A percentile compares a stretch with the other conserved stretches of the same genome.
phyloP scores from a whole-genome alignment of 2,888 invertebrate species.

The Cremastinae sp. region DNA sequence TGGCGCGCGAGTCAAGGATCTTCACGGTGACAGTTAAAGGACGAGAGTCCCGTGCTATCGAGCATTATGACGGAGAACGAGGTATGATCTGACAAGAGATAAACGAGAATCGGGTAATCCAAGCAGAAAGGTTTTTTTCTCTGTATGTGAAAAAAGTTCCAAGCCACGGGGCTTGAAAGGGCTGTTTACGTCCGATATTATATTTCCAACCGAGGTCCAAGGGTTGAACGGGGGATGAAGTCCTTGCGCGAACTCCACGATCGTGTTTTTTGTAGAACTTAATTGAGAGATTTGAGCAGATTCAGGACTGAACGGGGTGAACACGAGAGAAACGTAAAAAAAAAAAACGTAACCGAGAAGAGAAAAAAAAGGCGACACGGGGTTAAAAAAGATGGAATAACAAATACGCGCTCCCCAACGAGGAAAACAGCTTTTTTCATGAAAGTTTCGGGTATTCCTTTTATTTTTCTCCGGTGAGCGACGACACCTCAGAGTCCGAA shows the following conservation, averaged over 20 bases:
- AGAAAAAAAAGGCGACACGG: background rate
- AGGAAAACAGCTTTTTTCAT: background rate
- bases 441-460: background rate
- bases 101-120: conserved; percentile 10
- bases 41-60: conserved; percentile 13
- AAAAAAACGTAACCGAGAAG: conserved; percentile 13
- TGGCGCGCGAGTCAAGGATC: conserved; percentile 54
- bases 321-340: background rate
- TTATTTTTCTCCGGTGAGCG: background rate
- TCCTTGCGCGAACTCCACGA: conserved; percentile 30
- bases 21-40: conserved; percentile 41
- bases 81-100: conserved; percentile 30
- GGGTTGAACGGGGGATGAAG: background rate
- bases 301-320: background rate
- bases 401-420: no score
- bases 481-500: background rate
- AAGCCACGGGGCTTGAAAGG: background rate
- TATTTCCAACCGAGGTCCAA: background rate
- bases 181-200: conserved; percentile 4
- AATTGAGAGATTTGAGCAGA: conserved; percentile 2
- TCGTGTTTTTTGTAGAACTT: background rate
- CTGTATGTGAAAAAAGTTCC: background rate
- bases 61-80: conserved; percentile 20
- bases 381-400: conserved; percentile 4
- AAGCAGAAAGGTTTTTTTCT: background rate